phyloP scores from a whole-genome alignment of 1,140 invertebrate genomes.

The Dysdera silvatica region DNA sequence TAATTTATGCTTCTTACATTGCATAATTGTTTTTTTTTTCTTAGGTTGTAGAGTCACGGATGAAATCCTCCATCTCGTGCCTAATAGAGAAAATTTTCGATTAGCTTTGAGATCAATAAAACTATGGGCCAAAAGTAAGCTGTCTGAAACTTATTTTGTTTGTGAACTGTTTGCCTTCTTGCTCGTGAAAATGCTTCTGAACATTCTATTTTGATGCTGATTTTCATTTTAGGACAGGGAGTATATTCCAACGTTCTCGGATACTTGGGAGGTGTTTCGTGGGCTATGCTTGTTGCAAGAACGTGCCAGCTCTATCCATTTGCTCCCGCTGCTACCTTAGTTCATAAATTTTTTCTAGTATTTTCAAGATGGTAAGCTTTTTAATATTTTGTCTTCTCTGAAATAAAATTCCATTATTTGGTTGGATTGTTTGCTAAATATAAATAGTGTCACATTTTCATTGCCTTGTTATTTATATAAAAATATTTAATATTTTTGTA shows the following conservation, averaged over 20 bases:
- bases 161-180: neutral
- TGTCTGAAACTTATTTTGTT: constrained; percentile 19
- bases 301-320: constrained; percentile 98
- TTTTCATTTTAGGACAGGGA: constrained; percentile 62
- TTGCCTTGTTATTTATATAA: neutral
- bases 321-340: constrained; percentile 83
- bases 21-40: constrained; percentile 13
- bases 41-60: constrained; percentile 89
- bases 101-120: constrained; percentile 90
- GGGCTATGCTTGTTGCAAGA: constrained; percentile 97
- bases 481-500: constrained; percentile 30
- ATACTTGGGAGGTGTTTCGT: constrained; percentile 96
- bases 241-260: constrained; percentile 98
- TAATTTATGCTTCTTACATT: too few relatives aligned
- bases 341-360: constrained; percentile 97
- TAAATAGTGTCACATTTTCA: neutral
- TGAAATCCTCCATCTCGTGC: constrained; percentile 91
- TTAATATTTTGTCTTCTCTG: neutral
- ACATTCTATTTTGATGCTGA: neutral
- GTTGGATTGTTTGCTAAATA: neutral
- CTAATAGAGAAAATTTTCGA: constrained; percentile 89
- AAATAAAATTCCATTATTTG: neutral
- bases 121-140: constrained; percentile 96
- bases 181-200: neutral
- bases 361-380: constrained; percentile 73